Evolutionary conservation across 1,140 invertebrate species (phyloP).

Genomic region (Solen grandis): DNA sequence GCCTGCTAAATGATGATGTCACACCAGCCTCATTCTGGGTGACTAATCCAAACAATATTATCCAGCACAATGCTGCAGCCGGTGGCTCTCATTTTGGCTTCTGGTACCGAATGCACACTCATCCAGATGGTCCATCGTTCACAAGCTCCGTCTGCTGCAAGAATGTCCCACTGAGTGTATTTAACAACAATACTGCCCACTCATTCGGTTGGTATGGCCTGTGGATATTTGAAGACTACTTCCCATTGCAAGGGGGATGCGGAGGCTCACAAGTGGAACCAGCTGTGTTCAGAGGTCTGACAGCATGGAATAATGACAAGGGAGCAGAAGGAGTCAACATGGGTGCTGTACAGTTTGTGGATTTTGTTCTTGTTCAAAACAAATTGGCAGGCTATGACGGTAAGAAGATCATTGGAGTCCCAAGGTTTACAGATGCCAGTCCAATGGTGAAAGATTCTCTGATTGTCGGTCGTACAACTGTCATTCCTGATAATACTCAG

Average conservation of each 20-base stretch:
- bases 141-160: conserved; percentile 65
- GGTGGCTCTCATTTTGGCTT: conserved; percentile 78
- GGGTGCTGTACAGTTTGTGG: conserved; percentile 73
- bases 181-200: conserved; percentile 76
- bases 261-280: conserved; percentile 30
- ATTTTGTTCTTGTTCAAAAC: conserved; percentile 75
- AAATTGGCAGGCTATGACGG: conserved; percentile 70
- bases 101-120: conserved; percentile 76
- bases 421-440: conserved; percentile 33
- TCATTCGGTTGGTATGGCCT: conserved; percentile 77
- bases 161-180: conserved; percentile 68
- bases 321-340: conserved; percentile 75
- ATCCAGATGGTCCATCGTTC: conserved; percentile 76
- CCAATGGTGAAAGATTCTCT: conserved; percentile 60
- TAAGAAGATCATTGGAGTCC: conserved; percentile 60
- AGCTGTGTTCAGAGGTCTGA: conserved; percentile 65
- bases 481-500: conserved; percentile 4
- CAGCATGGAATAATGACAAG: conserved; percentile 77
- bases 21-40: conserved; percentile 78
- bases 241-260: conserved; percentile 65
- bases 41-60: conserved; percentile 76
- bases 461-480: conserved; percentile 64
- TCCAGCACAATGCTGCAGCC: conserved; percentile 75
- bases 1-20: conserved; percentile 77
- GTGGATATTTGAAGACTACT: conserved; percentile 75